A percentile compares a stretch with the other conserved stretches of the same genome.
Conservation (phyloP, 2,888 invertebrate genomes). For the Timandra comae region DNA sequence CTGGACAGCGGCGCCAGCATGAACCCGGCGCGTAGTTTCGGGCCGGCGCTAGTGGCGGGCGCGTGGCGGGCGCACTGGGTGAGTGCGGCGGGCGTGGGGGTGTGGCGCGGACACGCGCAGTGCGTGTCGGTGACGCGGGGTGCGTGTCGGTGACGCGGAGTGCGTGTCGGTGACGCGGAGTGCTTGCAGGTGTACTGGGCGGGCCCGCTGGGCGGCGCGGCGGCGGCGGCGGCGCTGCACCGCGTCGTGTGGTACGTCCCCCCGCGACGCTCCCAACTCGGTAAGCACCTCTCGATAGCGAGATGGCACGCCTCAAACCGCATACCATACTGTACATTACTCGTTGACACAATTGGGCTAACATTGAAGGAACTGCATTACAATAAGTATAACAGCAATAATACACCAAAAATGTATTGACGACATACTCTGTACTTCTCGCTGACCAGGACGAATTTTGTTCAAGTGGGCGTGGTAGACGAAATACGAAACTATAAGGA, state of each 20-base stretch:
- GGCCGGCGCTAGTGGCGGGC: conserved; percentile 81
- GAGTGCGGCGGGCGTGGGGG: conserved; percentile 78
- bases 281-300: conserved; percentile 77
- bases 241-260: conserved; percentile 47
- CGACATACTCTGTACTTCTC: too few relatives aligned
- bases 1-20: conserved; percentile 75
- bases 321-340: too few relatives aligned
- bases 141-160: background rate
- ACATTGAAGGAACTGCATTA: too few relatives aligned
- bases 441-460: too few relatives aligned
- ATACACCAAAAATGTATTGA: too few relatives aligned
- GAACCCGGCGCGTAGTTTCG: conserved; percentile 84
- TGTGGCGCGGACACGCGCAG: conserved; percentile 34
- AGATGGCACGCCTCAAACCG: too few relatives aligned
- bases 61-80: conserved; percentile 82
- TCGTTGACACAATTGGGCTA: too few relatives aligned
- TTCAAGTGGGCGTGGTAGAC: too few relatives aligned
- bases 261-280: conserved; percentile 63
- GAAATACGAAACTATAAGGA: too few relatives aligned
- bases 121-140: conserved; percentile 40
- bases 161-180: too few relatives aligned
- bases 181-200: conserved; percentile 78
- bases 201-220: conserved; percentile 57
- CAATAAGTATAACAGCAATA: too few relatives aligned
- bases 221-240: conserved; percentile 46